Conservation (phyloP, 2,113 vertebrate species). For the Bothrops jararaca region DNA sequence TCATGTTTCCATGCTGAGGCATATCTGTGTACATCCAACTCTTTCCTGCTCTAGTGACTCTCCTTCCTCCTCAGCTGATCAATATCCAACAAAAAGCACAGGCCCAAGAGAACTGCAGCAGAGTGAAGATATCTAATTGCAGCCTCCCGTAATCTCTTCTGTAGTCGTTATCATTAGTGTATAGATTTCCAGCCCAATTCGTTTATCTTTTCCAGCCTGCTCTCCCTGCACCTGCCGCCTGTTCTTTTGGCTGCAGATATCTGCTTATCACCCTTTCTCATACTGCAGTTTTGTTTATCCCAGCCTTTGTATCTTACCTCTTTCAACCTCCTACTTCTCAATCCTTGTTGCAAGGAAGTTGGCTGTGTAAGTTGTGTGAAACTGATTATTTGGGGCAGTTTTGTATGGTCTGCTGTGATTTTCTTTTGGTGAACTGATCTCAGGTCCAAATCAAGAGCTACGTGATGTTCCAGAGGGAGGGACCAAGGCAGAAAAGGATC, state of each 20-base stretch:
- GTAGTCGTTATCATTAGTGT: slow-evolving; percentile 36
- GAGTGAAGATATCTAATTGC: slow-evolving; percentile 47
- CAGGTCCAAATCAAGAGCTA: slow-evolving; percentile 57
- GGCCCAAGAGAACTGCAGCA: slow-evolving; percentile 44
- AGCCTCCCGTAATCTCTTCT: slow-evolving; percentile 54
- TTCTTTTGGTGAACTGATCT: slow-evolving; percentile 61
- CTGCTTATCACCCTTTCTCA: slow-evolving; percentile 71
- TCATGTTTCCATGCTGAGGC: neutral
- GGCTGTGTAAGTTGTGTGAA: slow-evolving; percentile 38
- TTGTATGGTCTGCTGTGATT: slow-evolving; percentile 64
- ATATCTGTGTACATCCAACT: neutral
- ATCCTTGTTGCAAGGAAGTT: slow-evolving; percentile 46
- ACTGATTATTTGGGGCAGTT: slow-evolving; percentile 47
- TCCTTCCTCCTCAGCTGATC: slow-evolving; percentile 26
- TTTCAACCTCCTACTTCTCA: slow-evolving; percentile 39
- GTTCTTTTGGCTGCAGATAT: slow-evolving; percentile 66
- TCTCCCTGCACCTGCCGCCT: slow-evolving; percentile 71
- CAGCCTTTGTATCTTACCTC: slow-evolving; percentile 39
- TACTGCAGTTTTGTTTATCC: slow-evolving; percentile 62
- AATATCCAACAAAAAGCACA: slow-evolving; percentile 31
- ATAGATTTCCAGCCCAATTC: slow-evolving; percentile 65
- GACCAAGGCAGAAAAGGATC: too few species aligned
- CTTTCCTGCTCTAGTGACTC: slow-evolving; percentile 35
- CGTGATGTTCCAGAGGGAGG: neutral
- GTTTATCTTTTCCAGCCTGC: slow-evolving; percentile 58